Evolutionary conservation across 2,113 vertebrate genomes (phyloP), one percentile per base, ranked within the genome.

Genomic region (Chionodraco myersi): DNA sequence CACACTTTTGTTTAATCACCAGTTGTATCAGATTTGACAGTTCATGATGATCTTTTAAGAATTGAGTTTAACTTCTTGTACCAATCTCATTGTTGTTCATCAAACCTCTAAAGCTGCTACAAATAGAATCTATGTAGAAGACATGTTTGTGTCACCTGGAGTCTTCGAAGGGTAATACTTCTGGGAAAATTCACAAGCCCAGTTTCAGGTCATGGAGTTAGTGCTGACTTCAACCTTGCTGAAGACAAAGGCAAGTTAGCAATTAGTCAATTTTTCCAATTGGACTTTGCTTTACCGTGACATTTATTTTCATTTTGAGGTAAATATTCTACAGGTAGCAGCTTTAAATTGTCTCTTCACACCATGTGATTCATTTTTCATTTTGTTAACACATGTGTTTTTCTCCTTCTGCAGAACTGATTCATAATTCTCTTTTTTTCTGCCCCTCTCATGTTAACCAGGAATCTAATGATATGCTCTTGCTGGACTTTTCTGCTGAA

Each of bases 401-500:
- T 18, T 89, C 59, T 84, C 41, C 30, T 66, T 56, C 74, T 86
- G 75, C 69, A 64, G 74, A 89, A 82, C 14, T 90, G 87, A 91
- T 90, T 86, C 65, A 86, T 88, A 23, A 61, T 68, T 88, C 62
- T 79, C 6, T 79, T 3, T 60, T 36, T 64, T 57, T 75, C 92
- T 88, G 85, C 94, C 92, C 94, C 87, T 94, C 93, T 92, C 93
- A 88, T 87, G 93, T 95, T 90, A 94, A 95, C 95, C 95, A 98
- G 97, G 96, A 96, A 86, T 93, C 93, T 95, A 97, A 97, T 95
- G 97, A 97, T 90, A 95, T 96, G 94, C 96, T 97, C 81, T 97
- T 99, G 96, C 95, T 99, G 97, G 97, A 98, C 92, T 94, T 99
- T 94, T 96, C 97, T 88, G 94, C 96, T 95, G 97, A 97, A 95